phyloP scores from a whole-genome alignment of 2,888 invertebrate genomes.

The Falcaria lacertinaria region DNA sequence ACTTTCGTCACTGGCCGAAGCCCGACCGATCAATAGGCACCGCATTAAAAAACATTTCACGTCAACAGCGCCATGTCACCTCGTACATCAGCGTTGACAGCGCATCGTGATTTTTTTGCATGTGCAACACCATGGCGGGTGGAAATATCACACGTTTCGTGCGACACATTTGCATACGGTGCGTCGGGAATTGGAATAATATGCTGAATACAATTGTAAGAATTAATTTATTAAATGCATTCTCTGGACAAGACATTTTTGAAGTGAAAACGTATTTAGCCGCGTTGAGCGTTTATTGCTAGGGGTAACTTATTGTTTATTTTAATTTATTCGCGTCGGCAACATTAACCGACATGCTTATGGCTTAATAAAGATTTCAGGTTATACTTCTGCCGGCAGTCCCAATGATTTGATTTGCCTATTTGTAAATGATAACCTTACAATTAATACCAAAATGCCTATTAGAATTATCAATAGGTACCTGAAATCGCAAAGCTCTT shows the following conservation, averaged over 20 bases:
- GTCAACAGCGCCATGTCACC: slow-evolving; percentile 47
- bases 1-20: neutral
- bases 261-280: too few species aligned
- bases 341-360: too few species aligned
- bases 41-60: slow-evolving; percentile 30
- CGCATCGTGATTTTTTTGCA: slow-evolving; percentile 44
- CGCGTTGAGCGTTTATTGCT: too few species aligned
- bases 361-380: too few species aligned
- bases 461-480: too few species aligned
- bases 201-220: neutral
- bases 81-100: slow-evolving; percentile 52
- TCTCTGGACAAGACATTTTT: neutral
- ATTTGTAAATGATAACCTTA: too few species aligned
- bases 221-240: slow-evolving; percentile 2
- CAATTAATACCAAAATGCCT: too few species aligned
- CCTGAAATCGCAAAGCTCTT: too few species aligned
- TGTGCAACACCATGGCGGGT: slow-evolving; percentile 19
- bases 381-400: too few species aligned
- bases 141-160: slow-evolving; percentile 20
- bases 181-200: slow-evolving; percentile 29
- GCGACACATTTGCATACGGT: slow-evolving; percentile 37
- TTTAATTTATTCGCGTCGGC: too few species aligned
- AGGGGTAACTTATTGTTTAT: too few species aligned
- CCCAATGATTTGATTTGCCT: too few species aligned
- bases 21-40: slow-evolving; percentile 2